Base-by-base conservation (phyloP, 2,113 vertebrate genomes). In the Gila orcuttii region DNA sequence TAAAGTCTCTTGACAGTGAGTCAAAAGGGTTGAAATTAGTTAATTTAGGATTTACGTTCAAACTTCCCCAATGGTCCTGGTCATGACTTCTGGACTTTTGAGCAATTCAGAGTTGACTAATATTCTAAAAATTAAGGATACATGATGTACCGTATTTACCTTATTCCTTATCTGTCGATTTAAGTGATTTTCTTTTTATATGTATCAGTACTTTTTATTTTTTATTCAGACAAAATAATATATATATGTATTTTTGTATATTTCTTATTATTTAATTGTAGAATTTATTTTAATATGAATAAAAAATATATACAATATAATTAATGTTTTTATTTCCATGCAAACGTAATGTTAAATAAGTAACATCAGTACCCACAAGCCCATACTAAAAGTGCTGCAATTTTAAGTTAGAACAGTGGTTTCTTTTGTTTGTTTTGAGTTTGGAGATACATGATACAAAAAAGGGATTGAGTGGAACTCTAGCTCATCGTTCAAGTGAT, bases 401-500 rank as follows among this genome's bases (percentile, higher is more conserved):
- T 23, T 39, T 71, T 42, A 71, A 39, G n/a, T 25, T 62, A 62
- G 75, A 57, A 77, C 75, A 77, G 55, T 36, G 17, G 0, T 57
- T 57, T 57, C 2, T 10, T 36, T 42, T 71, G 13, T 36, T 68
- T 19, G 36, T n/a, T 71, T 71, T 23, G 21, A 42, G 33, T 71
- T 71, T 23, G 68, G 33, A 39, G 19, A 71, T 23, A 9, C 31
- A 69, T 69, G 66, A 69, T 39, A 33, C 66, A 42, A 11, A 69
- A 36, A 36, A 21, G 17, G 3, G 33, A 69, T 21, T 68, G 6
- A 69, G 47, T 31, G 50, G 50, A 84, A 57, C 23, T 55, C n/a
- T 66, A 50, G 23, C 82, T 25, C 64, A 74, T 55, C 13, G 64
- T 77, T 76, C 21, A 33, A 39, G 33, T 85, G 75, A 76, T 66